Conservation (phyloP, 2,888 invertebrate species). For the Labia minor region DNA sequence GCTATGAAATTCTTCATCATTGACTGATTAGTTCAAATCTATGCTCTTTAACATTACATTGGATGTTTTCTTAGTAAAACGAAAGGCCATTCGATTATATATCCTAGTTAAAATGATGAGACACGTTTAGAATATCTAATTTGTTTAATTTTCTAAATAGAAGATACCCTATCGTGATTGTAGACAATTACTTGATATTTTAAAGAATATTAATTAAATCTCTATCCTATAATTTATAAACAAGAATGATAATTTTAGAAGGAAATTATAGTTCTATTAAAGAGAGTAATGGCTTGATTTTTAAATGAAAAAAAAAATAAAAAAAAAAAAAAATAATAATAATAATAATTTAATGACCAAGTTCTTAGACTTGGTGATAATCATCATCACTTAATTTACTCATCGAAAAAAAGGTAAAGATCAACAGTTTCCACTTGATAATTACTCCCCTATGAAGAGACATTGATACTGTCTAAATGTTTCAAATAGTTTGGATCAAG, state of each 20-base stretch:
- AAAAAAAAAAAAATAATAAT: no score
- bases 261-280: conserved; percentile 7
- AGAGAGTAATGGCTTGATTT: neutral
- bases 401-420: neutral
- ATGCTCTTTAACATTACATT: no score
- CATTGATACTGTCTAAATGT: neutral
- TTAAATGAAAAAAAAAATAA: neutral
- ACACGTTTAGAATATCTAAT: neutral
- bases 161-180: neutral
- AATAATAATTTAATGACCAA: neutral
- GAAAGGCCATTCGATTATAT: no score
- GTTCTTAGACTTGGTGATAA: neutral
- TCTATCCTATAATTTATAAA: neutral
- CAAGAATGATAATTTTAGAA: neutral
- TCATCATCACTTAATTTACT: conserved; percentile 1
- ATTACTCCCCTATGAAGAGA: neutral
- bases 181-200: neutral
- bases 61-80: no score
- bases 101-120: neutral
- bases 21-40: no score
- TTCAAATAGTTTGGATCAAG: neutral
- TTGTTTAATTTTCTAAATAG: neutral
- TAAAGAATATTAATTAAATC: neutral
- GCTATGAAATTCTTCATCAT: no score
- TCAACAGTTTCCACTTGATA: neutral